Evolutionary conservation across 2,888 invertebrate species (phyloP).

Genomic region (Yponomeuta cagnagella): DNA sequence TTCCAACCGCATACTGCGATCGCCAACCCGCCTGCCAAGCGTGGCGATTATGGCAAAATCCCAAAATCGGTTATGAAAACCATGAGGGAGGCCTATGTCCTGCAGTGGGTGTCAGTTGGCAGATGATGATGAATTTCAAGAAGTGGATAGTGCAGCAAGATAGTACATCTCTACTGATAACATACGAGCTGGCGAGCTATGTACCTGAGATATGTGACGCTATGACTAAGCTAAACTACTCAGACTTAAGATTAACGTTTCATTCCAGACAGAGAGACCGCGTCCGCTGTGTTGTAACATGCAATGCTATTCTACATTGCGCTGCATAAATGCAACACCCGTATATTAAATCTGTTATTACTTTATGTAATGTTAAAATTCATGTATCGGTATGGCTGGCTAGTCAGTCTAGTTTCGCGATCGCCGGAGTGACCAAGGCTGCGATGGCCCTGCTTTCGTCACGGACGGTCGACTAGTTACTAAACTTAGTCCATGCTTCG

Average conservation of each 20-base stretch:
- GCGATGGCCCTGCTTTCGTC: slow-evolving; percentile 45
- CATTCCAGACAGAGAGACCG: not conserved
- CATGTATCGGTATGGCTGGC: slow-evolving; percentile 26
- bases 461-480: slow-evolving; percentile 27
- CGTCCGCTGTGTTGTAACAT: not conserved
- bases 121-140: too few relatives aligned
- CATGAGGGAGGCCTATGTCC: too few relatives aligned
- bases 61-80: too few relatives aligned
- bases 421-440: slow-evolving; percentile 39
- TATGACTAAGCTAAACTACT: not conserved
- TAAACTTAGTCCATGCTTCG: not conserved
- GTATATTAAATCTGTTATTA: not conserved
- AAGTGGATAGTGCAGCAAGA: too few relatives aligned
- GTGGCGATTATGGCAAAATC: too few relatives aligned
- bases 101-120: too few relatives aligned
- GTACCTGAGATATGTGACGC: not conserved
- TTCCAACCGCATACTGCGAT: too few relatives aligned
- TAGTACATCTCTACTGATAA: too few relatives aligned
- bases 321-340: not conserved
- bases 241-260: not conserved
- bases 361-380: slow-evolving; percentile 16
- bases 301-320: not conserved
- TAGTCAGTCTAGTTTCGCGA: slow-evolving; percentile 31
- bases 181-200: not conserved
- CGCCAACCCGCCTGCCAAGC: too few relatives aligned